Conservation (phyloP, 35 echinoderm and acorn worm species). For the Holothuria glaberrima region DNA sequence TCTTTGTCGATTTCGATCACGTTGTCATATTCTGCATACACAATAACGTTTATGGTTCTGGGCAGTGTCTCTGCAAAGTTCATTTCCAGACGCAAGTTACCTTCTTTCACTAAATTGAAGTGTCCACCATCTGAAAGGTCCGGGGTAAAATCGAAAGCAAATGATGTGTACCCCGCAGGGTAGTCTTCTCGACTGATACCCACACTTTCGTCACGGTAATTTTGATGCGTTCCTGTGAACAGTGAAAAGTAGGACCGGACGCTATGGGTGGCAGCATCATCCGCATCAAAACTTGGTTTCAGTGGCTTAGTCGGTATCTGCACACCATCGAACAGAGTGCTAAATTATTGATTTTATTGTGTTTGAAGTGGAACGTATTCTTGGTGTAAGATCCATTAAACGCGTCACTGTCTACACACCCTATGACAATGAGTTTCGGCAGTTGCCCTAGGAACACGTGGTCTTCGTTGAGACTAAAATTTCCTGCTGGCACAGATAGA, state of each 20-base stretch:
- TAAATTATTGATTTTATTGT: too few relatives aligned
- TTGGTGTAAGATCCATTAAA: conserved; percentile 60
- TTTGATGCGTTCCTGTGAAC: too few relatives aligned
- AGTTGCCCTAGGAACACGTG: conserved; percentile 73
- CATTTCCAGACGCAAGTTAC: not conserved
- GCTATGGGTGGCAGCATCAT: too few relatives aligned
- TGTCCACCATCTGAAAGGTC: not conserved
- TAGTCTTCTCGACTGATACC: too few relatives aligned
- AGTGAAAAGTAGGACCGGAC: too few relatives aligned
- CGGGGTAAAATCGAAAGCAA: too few relatives aligned
- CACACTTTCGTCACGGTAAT: too few relatives aligned
- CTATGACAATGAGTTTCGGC: conserved; percentile 62
- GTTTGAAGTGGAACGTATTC: conserved; percentile 29
- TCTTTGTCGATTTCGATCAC: not conserved
- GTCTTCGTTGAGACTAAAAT: conserved; percentile 63
- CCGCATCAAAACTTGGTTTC: too few relatives aligned
- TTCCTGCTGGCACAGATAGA: too few relatives aligned
- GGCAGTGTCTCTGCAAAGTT: not conserved
- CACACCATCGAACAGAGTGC: too few relatives aligned
- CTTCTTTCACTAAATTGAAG: not conserved
- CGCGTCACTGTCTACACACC: conserved; percentile 61
- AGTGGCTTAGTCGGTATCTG: too few relatives aligned
- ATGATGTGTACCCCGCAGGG: too few relatives aligned
- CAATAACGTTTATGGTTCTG: not conserved
- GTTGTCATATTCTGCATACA: not conserved